Conservation (phyloP, 2,113 vertebrate species). For the Stomatorhinus ivindoensis region DNA sequence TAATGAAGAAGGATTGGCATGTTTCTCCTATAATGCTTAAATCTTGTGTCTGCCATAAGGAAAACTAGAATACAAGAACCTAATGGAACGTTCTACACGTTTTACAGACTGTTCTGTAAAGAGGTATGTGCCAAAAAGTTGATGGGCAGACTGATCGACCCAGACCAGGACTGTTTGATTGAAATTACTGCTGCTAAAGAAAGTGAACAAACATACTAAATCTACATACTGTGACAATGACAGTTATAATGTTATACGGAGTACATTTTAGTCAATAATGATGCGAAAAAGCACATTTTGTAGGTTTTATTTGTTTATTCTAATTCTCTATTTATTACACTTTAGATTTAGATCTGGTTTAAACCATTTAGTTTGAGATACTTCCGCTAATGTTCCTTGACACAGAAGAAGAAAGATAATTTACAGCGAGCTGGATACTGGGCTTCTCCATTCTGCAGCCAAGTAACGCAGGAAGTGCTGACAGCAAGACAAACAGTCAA, state of each 20-base stretch:
- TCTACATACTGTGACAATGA: neutral
- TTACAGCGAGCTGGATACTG: neutral
- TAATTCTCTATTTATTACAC: neutral
- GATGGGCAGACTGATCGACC: neutral
- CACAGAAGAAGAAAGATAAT: neutral
- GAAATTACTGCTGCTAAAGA: neutral
- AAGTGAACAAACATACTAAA: neutral
- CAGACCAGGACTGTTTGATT: neutral
- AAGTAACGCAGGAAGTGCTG: neutral
- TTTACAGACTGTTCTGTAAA: too few species aligned
- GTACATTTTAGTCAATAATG: neutral
- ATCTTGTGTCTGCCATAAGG: too few species aligned
- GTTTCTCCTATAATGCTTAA: too few species aligned
- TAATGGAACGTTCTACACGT: too few species aligned
- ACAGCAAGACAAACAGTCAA: slow-evolving; percentile 3
- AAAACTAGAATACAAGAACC: too few species aligned
- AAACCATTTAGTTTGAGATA: neutral
- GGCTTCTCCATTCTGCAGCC: neutral
- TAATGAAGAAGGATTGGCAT: too few species aligned
- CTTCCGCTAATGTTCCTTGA: neutral
- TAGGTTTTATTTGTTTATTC: neutral
- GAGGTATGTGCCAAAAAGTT: neutral
- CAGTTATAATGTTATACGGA: neutral
- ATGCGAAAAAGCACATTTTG: neutral
- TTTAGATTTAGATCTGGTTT: neutral